Percentiles rank a stretch among this genome's conserved stretches.
Conservation (phyloP, 2,797 vertebrate genomes). For the Sebastes iracundus region DNA sequence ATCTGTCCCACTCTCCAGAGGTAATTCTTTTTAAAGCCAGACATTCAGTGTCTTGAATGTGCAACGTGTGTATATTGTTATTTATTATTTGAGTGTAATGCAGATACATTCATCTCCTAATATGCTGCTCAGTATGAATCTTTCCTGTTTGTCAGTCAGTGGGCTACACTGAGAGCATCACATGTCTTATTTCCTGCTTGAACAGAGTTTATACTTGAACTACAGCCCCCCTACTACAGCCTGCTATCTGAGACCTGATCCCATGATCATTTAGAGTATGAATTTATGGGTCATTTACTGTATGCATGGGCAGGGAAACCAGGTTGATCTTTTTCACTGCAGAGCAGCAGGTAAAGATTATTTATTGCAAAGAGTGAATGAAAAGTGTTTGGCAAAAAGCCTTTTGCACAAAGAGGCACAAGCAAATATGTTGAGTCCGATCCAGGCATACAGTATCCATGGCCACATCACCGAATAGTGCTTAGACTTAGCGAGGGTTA, state of each 20-base stretch:
- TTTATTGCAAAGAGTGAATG: slow-evolving; percentile 53
- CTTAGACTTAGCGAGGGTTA: slow-evolving; percentile 44
- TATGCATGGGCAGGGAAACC: slow-evolving; percentile 15
- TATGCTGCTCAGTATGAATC: slow-evolving; percentile 22
- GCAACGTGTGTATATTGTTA: slow-evolving; percentile 28
- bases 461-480: slow-evolving; percentile 38
- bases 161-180: slow-evolving; percentile 8
- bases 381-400: slow-evolving; percentile 16
- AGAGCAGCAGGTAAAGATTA: slow-evolving; percentile 30
- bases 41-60: slow-evolving; percentile 63
- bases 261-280: slow-evolving; percentile 1
- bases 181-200: slow-evolving; percentile 17
- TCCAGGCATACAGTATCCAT: slow-evolving; percentile 23
- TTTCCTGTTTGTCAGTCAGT: slow-evolving; percentile 41
- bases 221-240: slow-evolving; percentile 26
- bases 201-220: slow-evolving; percentile 13
- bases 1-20: slow-evolving; percentile 44
- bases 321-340: slow-evolving; percentile 29
- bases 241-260: slow-evolving; percentile 10
- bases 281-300: slow-evolving; percentile 5
- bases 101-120: slow-evolving; percentile 48
- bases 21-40: slow-evolving; percentile 64
- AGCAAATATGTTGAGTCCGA: slow-evolving; percentile 32
- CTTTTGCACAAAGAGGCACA: slow-evolving; percentile 37
- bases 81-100: slow-evolving; percentile 34